Conservation (phyloP, 2,888 invertebrate genomes). For the Erebia ligea region DNA sequence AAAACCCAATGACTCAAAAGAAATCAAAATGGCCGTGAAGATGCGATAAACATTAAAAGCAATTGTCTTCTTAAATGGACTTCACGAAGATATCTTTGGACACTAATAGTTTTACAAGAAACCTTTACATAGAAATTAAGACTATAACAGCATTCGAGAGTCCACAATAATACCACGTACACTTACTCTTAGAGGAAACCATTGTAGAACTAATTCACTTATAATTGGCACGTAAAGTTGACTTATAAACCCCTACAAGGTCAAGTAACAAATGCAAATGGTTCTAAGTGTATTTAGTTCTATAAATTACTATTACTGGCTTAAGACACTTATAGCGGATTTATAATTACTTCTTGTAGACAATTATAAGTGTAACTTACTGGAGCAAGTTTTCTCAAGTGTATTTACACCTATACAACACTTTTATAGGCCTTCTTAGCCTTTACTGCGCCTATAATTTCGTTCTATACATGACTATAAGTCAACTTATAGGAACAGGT, state of each 20-base stretch:
- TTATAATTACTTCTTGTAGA: constrained; percentile 14
- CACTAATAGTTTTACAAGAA: constrained; percentile 22
- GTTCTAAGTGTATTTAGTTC: constrained; percentile 20
- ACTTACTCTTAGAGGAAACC: constrained; percentile 17
- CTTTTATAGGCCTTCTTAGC: constrained; percentile 21
- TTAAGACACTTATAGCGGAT: constrained; percentile 21
- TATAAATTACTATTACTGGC: constrained; percentile 23
- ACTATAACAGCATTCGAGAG: constrained; percentile 17
- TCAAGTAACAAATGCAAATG: constrained; percentile 17
- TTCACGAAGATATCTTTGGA: constrained; percentile 11
- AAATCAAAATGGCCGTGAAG: constrained; percentile 9
- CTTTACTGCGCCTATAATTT: constrained; percentile 21
- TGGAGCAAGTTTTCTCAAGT: constrained; percentile 20
- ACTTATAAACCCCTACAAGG: constrained; percentile 20
- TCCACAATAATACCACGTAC: constrained; percentile 17
- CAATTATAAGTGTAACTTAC: constrained; percentile 20
- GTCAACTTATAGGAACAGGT: constrained; percentile 20
- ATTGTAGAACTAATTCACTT: constrained; percentile 23
- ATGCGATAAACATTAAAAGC: constrained; percentile 11
- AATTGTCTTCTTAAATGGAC: constrained; percentile 8
- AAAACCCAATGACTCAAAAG: constrained; percentile 11
- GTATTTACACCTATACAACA: constrained; percentile 16
- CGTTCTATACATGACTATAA: constrained; percentile 20
- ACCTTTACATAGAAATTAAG: constrained; percentile 22
- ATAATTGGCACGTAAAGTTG: constrained; percentile 23